These are phyloP conservation scores for Oophaga sylvatica DNA, from an alignment of 2,797 vertebrate species.

Conservation along the genomic window DNA sequence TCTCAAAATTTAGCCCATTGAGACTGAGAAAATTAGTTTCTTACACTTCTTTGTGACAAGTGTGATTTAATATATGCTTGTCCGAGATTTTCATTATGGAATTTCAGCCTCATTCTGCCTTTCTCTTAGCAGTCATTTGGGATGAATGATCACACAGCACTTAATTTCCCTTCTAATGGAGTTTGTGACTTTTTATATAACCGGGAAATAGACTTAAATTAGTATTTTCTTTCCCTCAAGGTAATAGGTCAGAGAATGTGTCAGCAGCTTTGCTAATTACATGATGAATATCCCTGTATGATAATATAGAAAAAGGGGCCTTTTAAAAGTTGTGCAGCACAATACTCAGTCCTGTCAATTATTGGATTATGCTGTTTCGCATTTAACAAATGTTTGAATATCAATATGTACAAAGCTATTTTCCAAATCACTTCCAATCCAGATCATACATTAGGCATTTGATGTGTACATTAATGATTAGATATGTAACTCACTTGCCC, in stretches of 20 bases:
- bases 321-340: not conserved
- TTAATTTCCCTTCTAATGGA: conserved; percentile 44
- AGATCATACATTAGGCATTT: too few species aligned
- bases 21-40: not conserved
- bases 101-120: conserved; percentile 4
- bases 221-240: conserved; percentile 25
- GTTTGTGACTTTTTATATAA: conserved; percentile 41
- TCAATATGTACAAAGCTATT: too few species aligned
- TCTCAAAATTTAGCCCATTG: not conserved
- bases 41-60: not conserved
- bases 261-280: conserved; percentile 4
- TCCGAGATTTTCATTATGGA: conserved; percentile 19
- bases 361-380: too few species aligned
- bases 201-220: conserved; percentile 16
- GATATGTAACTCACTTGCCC: too few species aligned
- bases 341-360: not conserved
- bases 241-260: conserved; percentile 22
- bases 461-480: too few species aligned
- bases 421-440: too few species aligned
- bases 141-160: conserved; percentile 31
- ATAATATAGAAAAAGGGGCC: not conserved
- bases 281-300: conserved; percentile 21
- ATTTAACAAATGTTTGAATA: too few species aligned
- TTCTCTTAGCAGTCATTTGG: not conserved
- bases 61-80: not conserved